These are phyloP conservation scores for Desmodus rotundus DNA, from an alignment of 2,113 vertebrate genomes.

Conservation along the genomic window DNA sequence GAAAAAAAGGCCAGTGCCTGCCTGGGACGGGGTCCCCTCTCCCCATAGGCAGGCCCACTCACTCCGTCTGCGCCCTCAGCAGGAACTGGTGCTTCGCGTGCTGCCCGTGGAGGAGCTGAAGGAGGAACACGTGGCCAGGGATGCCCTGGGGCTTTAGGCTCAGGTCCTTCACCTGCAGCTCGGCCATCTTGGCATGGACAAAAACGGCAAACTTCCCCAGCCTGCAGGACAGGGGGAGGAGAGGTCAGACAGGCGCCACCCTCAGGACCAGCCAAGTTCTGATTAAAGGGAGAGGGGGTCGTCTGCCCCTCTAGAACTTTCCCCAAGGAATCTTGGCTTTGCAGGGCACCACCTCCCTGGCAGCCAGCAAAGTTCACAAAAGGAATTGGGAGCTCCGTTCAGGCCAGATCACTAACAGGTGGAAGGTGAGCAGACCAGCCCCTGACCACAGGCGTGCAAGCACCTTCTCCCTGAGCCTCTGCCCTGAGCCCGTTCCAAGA, in stretches of 20 bases:
- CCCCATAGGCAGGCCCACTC: slow-evolving; percentile 41
- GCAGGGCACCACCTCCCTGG: neutral
- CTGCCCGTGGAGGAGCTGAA: slow-evolving; percentile 87
- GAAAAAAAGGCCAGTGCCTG: neutral
- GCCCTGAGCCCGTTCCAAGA: too few relatives aligned
- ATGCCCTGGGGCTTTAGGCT: slow-evolving; percentile 90
- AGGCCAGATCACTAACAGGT: accelerated
- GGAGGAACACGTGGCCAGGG: slow-evolving; percentile 90
- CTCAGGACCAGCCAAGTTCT: neutral
- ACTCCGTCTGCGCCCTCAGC: slow-evolving; percentile 90
- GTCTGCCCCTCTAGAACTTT: neutral
- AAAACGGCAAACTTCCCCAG: slow-evolving; percentile 91
- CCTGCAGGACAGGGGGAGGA: slow-evolving; percentile 62
- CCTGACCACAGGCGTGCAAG: neutral
- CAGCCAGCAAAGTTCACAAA: neutral
- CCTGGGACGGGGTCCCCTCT: neutral
- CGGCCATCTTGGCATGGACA: slow-evolving; percentile 86
- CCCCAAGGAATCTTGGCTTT: neutral
- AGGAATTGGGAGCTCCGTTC: neutral
- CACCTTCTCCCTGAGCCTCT: neutral
- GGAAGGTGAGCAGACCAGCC: neutral
- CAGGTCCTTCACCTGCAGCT: slow-evolving; percentile 90
- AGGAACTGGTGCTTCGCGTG: slow-evolving; percentile 90
- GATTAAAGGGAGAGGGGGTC: neutral
- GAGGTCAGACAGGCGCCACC: neutral